A percentile compares a stretch with the other conserved stretches of the same genome.
Evolutionary conservation across 2,797 vertebrate species (phyloP).

Genomic region (Silurus lanzhouensis): DNA sequence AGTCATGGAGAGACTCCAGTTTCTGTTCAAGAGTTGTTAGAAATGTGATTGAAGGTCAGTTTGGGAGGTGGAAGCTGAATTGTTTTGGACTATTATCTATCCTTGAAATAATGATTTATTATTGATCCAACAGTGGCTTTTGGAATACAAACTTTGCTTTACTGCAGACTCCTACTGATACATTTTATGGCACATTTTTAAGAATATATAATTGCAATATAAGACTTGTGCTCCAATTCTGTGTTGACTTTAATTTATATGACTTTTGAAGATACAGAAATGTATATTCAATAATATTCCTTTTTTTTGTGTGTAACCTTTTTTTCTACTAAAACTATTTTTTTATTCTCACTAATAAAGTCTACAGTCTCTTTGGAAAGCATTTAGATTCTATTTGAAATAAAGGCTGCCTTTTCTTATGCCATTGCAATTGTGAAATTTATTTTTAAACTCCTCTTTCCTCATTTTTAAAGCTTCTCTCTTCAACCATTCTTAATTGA

Average conservation of each 20-base stretch:
- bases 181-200: slow-evolving; percentile 40
- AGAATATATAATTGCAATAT: slow-evolving; percentile 38
- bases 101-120: slow-evolving; percentile 36
- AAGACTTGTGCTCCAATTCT: slow-evolving; percentile 19
- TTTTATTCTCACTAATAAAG: not conserved
- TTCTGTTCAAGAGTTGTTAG: slow-evolving; percentile 21
- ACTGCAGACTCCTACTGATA: slow-evolving; percentile 35
- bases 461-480: slow-evolving; percentile 52
- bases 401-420: not conserved
- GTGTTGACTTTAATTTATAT: not conserved
- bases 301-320: not conserved
- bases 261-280: not conserved
- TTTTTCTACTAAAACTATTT: not conserved
- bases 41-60: slow-evolving; percentile 24
- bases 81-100: slow-evolving; percentile 34
- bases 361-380: not conserved
- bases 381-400: not conserved
- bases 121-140: slow-evolving; percentile 42
- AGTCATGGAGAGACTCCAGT: slow-evolving; percentile 35
- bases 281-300: not conserved
- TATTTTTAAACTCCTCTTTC: slow-evolving; percentile 38
- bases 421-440: not conserved
- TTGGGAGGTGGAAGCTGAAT: slow-evolving; percentile 20
- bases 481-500: slow-evolving; percentile 46
- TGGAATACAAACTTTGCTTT: slow-evolving; percentile 35